These are phyloP conservation scores for Quiscalus mexicanus DNA, from an alignment of 2,113 vertebrate genomes.

Conservation along the genomic window DNA sequence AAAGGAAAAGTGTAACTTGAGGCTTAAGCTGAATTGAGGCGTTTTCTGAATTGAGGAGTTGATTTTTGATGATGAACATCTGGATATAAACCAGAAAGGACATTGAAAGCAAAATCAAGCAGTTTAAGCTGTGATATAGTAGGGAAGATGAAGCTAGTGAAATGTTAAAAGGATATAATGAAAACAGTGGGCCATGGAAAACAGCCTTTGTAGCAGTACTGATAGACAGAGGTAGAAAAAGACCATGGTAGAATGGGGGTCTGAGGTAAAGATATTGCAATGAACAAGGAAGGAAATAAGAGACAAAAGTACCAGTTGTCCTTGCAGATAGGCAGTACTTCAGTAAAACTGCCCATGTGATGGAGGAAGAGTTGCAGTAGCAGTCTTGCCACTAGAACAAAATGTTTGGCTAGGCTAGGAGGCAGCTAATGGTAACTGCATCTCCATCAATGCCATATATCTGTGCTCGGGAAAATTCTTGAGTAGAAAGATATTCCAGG, in stretches of 20 bases:
- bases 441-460: fast-evolving
- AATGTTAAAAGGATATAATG: neutral
- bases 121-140: neutral
- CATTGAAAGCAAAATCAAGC: neutral
- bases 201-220: neutral
- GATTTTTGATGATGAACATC: neutral
- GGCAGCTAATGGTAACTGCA: neutral
- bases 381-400: neutral
- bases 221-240: neutral
- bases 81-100: neutral
- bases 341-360: neutral
- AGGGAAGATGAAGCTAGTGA: neutral
- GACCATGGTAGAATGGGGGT: neutral
- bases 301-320: neutral
- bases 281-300: neutral
- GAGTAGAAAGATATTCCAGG: neutral
- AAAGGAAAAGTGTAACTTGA: neutral
- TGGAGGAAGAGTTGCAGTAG: neutral
- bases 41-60: neutral
- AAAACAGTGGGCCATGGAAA: neutral
- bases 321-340: neutral
- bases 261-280: neutral
- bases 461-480: neutral
- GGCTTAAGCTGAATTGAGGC: neutral
- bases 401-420: neutral